Percentiles rank a stretch among this genome's conserved stretches.
phyloP scores from a whole-genome alignment of 1,140 invertebrate genomes.

The Bombus sibiricus region DNA sequence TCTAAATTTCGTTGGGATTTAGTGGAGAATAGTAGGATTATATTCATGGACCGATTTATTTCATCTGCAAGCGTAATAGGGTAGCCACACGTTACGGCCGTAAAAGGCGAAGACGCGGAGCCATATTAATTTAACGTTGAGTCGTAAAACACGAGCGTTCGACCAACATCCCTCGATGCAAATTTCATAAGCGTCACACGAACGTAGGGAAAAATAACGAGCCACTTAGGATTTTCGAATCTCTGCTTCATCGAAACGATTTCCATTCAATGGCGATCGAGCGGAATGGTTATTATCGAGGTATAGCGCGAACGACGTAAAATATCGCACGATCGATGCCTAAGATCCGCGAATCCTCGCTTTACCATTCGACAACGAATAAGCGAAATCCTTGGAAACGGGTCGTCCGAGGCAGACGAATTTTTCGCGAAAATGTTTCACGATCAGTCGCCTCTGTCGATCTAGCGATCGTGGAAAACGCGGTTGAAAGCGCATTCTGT shows the following conservation, averaged over 20 bases:
- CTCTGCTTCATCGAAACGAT: background rate
- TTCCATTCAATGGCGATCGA: background rate
- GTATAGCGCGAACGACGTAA: background rate
- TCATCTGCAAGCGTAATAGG: background rate
- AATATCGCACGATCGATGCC: background rate
- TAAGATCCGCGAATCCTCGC: background rate
- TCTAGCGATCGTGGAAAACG: too few species aligned
- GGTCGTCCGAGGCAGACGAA: too few species aligned
- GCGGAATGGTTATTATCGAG: background rate
- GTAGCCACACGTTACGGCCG: background rate
- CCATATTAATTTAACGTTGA: constrained; percentile 20
- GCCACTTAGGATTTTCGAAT: background rate
- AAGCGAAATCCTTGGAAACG: background rate
- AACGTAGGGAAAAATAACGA: background rate
- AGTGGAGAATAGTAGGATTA: background rate
- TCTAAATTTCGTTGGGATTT: background rate
- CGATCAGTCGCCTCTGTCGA: background rate
- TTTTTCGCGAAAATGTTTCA: background rate
- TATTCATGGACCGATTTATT: background rate
- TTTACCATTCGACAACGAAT: background rate
- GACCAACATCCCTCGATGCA: background rate
- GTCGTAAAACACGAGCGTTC: background rate
- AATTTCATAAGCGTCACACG: background rate
- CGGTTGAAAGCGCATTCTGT: background rate
- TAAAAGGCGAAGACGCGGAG: background rate